A percentile compares a stretch with the other conserved stretches of the same genome.
Evolutionary conservation across 2,888 invertebrate species (phyloP).

Genomic region (Himalopsyche anomala): DNA sequence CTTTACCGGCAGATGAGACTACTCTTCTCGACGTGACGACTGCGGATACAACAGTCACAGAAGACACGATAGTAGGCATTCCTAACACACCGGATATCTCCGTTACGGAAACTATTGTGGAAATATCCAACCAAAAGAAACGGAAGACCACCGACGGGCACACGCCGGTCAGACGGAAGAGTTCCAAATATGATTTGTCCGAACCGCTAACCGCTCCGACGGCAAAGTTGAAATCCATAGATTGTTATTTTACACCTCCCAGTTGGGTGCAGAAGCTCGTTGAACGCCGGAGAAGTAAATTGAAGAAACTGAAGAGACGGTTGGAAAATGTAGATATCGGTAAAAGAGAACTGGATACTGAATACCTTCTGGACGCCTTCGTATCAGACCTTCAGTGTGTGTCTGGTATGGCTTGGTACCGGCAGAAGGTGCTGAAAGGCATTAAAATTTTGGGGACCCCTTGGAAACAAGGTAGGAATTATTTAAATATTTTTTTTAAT

Average conservation of each 20-base stretch:
- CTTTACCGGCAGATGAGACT: not conserved
- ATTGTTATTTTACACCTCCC: constrained; percentile 53
- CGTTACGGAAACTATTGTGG: not conserved
- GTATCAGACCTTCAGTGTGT: constrained; percentile 41
- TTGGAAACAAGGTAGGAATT: constrained; percentile 55
- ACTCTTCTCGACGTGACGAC: not conserved
- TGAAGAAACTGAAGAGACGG: constrained; percentile 50
- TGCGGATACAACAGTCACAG: constrained; percentile 22
- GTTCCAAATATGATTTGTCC: constrained; percentile 56
- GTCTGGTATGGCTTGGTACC: constrained; percentile 50
- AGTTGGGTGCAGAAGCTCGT: constrained; percentile 49
- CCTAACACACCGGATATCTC: not conserved
- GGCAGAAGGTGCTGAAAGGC: constrained; percentile 49
- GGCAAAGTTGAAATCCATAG: constrained; percentile 36
- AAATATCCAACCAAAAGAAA: constrained; percentile 49
- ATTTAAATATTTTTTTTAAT: not conserved
- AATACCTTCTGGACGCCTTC: constrained; percentile 56
- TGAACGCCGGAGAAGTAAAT: constrained; percentile 52
- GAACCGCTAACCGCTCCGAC: constrained; percentile 51
- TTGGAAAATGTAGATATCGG: constrained; percentile 46
- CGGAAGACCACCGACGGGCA: constrained; percentile 56
- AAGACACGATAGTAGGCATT: not conserved
- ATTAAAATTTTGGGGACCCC: constrained; percentile 55
- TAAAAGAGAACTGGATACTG: constrained; percentile 45
- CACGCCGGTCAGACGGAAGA: constrained; percentile 50